phyloP scores from a whole-genome alignment of 2,888 invertebrate genomes.

The Netelia virgata region DNA sequence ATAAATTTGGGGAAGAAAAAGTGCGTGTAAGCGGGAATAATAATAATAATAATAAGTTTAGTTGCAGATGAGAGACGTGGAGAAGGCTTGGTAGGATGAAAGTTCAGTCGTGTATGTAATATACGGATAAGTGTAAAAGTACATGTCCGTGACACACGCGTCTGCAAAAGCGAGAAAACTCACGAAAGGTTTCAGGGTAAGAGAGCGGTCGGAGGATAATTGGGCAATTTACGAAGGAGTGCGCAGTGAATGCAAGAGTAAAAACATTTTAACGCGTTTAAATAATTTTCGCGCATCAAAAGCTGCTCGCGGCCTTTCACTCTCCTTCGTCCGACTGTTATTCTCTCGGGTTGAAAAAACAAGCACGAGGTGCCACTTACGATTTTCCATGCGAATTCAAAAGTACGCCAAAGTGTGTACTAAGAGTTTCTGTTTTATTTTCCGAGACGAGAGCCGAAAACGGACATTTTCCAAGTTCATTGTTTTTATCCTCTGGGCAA shows the following conservation, averaged over 20 bases:
- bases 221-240: constrained; percentile 4
- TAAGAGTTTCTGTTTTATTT: constrained; percentile 11
- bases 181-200: not conserved
- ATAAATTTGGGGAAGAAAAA: not conserved
- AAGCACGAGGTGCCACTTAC: not conserved
- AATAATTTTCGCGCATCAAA: constrained; percentile 17
- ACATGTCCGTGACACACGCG: not conserved
- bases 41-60: not conserved
- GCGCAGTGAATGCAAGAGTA: constrained; percentile 14
- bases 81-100: not conserved
- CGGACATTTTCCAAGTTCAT: no score
- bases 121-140: not conserved
- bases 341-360: constrained; percentile 31
- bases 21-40: not conserved
- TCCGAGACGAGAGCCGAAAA: not conserved
- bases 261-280: constrained; percentile 28
- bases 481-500: no score
- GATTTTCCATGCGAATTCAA: constrained; percentile 35
- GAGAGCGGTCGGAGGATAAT: not conserved
- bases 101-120: no score
- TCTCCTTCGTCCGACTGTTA: not conserved
- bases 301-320: not conserved
- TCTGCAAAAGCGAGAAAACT: constrained; percentile 16
- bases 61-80: not conserved
- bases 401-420: not conserved